phyloP scores from a whole-genome alignment of 2,797 vertebrate genomes.

The Sciurus carolinensis region DNA sequence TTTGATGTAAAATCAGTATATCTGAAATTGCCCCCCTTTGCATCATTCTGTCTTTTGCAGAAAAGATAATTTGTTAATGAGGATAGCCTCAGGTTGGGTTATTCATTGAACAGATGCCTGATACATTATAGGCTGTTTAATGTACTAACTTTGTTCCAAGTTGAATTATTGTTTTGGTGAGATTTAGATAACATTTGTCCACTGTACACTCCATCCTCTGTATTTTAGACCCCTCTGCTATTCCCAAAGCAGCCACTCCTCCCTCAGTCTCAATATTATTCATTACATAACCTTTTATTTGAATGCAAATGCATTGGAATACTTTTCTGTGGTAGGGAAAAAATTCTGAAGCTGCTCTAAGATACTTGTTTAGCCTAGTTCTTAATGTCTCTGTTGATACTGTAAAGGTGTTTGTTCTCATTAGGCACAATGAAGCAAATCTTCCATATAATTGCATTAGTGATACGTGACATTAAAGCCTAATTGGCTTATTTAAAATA shows the following conservation, averaged over 20 bases:
- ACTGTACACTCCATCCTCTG: background rate
- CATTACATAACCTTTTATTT: slow-evolving; percentile 26
- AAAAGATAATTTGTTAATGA: slow-evolving; percentile 53
- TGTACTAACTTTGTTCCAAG: background rate
- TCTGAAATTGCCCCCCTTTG: background rate
- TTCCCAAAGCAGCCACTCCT: background rate
- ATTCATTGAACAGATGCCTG: background rate
- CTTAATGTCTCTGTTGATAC: slow-evolving; percentile 86
- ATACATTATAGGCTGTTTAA: background rate
- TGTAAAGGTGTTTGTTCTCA: slow-evolving; percentile 89
- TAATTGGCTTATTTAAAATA: slow-evolving; percentile 90
- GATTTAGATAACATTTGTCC: background rate
- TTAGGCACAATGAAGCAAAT: slow-evolving; percentile 90
- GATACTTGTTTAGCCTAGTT: slow-evolving; percentile 78
- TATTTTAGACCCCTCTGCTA: background rate
- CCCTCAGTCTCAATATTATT: background rate
- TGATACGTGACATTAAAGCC: slow-evolving; percentile 89
- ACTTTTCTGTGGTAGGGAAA: slow-evolving; percentile 17
- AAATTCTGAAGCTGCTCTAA: slow-evolving; percentile 65
- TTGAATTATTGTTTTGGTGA: slow-evolving; percentile 47
- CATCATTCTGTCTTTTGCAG: slow-evolving; percentile 28
- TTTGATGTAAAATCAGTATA: slow-evolving; percentile 23
- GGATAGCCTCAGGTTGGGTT: background rate
- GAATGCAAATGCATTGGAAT: slow-evolving; percentile 40
- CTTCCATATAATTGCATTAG: slow-evolving; percentile 90